phyloP scores from a whole-genome alignment of 2,888 invertebrate species.

The Aleiodes leptofemur region DNA sequence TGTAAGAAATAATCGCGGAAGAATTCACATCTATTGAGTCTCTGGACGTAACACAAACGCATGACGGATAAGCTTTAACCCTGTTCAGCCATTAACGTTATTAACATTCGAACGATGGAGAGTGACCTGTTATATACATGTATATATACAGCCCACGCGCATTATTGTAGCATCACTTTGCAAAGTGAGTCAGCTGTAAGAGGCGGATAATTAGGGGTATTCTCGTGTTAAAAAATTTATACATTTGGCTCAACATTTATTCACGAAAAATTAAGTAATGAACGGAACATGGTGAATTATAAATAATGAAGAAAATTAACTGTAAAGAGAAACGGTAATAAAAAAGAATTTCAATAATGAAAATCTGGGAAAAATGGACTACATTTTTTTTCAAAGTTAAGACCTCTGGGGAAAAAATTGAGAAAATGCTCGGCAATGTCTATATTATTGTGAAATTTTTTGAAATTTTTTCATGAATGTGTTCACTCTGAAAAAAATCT shows the following conservation, averaged over 20 bases:
- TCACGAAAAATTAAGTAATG: too few species aligned
- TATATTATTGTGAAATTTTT: too few species aligned
- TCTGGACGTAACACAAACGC: constrained; percentile 56
- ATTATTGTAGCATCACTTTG: constrained; percentile 11
- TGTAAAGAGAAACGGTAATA: too few species aligned
- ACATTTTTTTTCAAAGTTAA: too few species aligned
- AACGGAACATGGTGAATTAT: too few species aligned
- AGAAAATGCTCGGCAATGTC: too few species aligned
- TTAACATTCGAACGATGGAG: constrained; percentile 64
- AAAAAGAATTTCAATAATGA: too few species aligned
- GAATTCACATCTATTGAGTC: constrained; percentile 65
- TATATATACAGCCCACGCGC: constrained; percentile 27
- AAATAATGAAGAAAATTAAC: too few species aligned
- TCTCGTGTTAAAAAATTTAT: constrained; percentile 13
- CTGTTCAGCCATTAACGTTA: constrained; percentile 68
- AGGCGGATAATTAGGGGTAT: constrained; percentile 62
- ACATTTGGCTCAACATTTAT: background rate
- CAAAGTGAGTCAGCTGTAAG: constrained; percentile 48
- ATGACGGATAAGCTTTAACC: constrained; percentile 69
- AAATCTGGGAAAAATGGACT: too few species aligned
- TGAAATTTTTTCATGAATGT: too few species aligned
- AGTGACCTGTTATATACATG: constrained; percentile 36
- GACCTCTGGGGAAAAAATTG: too few species aligned
- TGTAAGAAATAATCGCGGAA: constrained; percentile 49
- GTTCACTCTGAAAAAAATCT: too few species aligned